Base-by-base conservation (phyloP, 2,888 invertebrate species). In the Pecten maximus region DNA sequence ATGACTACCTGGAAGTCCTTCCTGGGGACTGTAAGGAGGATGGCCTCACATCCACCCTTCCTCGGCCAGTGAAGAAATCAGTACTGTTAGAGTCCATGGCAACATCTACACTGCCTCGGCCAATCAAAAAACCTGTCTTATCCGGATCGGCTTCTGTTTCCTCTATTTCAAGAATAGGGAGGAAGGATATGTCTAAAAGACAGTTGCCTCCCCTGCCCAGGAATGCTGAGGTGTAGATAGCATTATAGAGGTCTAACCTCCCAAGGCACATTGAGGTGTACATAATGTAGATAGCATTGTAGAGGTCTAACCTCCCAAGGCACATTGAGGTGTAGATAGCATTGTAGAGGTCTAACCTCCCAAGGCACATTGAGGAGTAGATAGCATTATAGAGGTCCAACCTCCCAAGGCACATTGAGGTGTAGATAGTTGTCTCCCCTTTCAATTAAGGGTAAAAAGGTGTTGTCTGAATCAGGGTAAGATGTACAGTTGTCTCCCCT, bases 171-270 rank as follows among this genome's bases (percentile, higher is more conserved):
- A 74, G 10, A 74, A 35, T 74, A 35, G 74, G 35, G 35, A 74
- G 74, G 15, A 74, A 74, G 23, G 74, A 74, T 74, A 74, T 74
- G 74, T 74, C 74, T 10, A 74, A 74, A 16, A 74, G 74, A 35
- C 74, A 74, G 74, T 74, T 74, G 28, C 74, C 74, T 74, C 74
- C 74, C 35, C 74, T 74, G 35, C 74, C 74, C 12, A 74, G 35
- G 35, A 19, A 74, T 28, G 74, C 74, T 10, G 74, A 74, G 10
- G 74, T 74, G 35, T 74, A 74, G 35, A 74, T 12, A 44, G 12
- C 6, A 44, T 10, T 44, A 10, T 44, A 44, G 44, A 10, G 6
- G 44, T 44, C 44, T 44, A 6, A 6, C 44, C 44, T 44, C 12
- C 6, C 6, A 12, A 10, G 12, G 44, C 44, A 44, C 44, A 44